phyloP scores from a whole-genome alignment of 2,113 vertebrate species.

The Saimiri boliviensis region DNA sequence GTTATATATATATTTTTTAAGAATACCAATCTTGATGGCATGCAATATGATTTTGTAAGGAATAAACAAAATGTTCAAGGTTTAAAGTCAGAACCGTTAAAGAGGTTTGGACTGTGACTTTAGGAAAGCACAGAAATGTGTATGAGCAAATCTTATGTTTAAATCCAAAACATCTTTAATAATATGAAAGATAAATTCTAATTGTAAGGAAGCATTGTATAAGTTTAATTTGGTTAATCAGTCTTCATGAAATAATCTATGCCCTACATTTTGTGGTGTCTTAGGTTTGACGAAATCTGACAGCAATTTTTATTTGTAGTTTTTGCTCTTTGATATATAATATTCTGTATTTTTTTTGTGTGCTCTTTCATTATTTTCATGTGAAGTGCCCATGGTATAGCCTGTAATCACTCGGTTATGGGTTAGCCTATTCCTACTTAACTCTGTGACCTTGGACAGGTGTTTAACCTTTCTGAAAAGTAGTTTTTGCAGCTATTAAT shows the following conservation, averaged over 20 bases:
- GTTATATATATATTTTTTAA: constrained; percentile 19
- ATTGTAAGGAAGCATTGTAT: not conserved
- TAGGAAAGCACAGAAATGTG: not conserved
- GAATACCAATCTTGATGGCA: not conserved
- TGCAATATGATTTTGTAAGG: not conserved
- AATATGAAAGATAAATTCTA: not conserved
- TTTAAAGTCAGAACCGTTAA: not conserved
- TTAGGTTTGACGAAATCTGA: not conserved
- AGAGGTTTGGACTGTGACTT: not conserved
- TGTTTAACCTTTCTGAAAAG: not conserved
- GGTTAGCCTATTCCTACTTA: not conserved
- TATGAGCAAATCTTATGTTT: not conserved
- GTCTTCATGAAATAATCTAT: not conserved
- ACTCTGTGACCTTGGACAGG: not conserved
- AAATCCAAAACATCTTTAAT: not conserved
- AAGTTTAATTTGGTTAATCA: not conserved
- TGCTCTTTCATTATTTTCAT: not conserved
- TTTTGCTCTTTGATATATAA: not conserved
- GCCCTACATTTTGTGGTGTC: not conserved
- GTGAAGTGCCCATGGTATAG: not conserved
- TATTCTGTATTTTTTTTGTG: not conserved
- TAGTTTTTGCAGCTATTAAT: not conserved
- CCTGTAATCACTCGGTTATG: not conserved
- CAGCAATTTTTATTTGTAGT: not conserved
- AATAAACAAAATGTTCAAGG: not conserved